Evolutionary conservation across 2,113 vertebrate genomes (phyloP), one percentile per base, ranked within the genome.

Genomic region (Daphoenositta chrysoptera): DNA sequence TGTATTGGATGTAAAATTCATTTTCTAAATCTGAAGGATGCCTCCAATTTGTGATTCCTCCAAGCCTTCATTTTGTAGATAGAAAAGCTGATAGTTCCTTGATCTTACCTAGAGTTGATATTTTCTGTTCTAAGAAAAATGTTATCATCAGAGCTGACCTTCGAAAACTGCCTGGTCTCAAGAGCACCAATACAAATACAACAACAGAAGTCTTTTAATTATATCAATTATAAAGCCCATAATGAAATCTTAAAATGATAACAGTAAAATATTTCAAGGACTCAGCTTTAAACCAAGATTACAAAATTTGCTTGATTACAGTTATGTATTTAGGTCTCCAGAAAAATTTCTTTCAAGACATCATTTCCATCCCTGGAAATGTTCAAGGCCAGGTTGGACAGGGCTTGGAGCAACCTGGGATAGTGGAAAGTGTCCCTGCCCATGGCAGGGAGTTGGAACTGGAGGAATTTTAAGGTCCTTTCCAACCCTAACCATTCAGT

Each of bases 341-440:
- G 37, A 54, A 88, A 81, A 53, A 31, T 2, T 33, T 57, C 2
- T 64, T 82, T 73, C 23, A 33, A 81, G 60, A 19, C 21, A 27
- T 23, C n/a, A 4, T 8, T 61, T 40, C 40, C 14, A 27, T 22
- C 10, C 17, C 54, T 61, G 54, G 24, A 83, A 27, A 9, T 31
- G 30, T 26, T 27, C 70, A 35, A 12, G 15, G 7, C 12, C 10
- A 14, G 0, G 0, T 12, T 47, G 24, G 39, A 54, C 3, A 5
- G 24, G 24, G 6, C 27, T 75, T 58, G 24, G 53, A 75, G 14
- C 5, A 11, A 6, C 5, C 14, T 76, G 40, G 21, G 3, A 3
- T 27, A 42, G 31, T 9, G 26, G n/a, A 48, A 69, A 30, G 8
- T 69, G 10, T 12, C 37, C 44, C 61, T 28, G 27, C 10, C 39